Base-by-base conservation (phyloP, 2,888 invertebrate genomes). In the Nasonovia ribisnigri region DNA sequence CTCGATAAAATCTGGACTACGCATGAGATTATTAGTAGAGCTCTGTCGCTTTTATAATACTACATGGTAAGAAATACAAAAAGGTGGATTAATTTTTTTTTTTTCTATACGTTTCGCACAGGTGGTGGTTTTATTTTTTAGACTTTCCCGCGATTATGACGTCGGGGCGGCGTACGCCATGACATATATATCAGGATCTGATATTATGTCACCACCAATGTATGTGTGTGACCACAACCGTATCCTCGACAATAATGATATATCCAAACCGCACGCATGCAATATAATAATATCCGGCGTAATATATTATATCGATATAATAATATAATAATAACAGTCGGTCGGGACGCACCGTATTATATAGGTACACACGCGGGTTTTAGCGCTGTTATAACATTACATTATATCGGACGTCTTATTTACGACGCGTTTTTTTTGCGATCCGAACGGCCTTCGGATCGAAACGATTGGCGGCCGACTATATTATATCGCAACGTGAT, bases 361-460 rank as follows among this genome's bases (percentile, higher is more conserved):
- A n/a, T n/a, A n/a, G n/a, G n/a, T n/a, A 16, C 36, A 36, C 20
- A 67, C 11, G 26, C 67, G n/a, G 60, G 51, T 90, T n/a, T 90
- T 26, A 90, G 67, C 48, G 84, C 51, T 84, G 84, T 84, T 54
- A n/a, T n/a, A n/a, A n/a, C n/a, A n/a, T n/a, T n/a, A n/a, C n/a
- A n/a, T n/a, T n/a, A 54, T 54, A 54, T 54, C 51, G 16, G 42
- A 13, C 84, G 84, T 51, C 54, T 42, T 29, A 84, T 91, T 91
- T 91, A 84, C 84, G 91, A 54, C 54, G 26, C 54, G 54, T 84
- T 91, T 91, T 84, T 91, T 91, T 91, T 90, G 91, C 84, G 84
- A 91, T 54, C 51, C 29, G 42, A 84, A 91, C 91, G 91, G 91
- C 91, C 91, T 91, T 91, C 91, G 84, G 91, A 42, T 84, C 24